Conservation (phyloP, 2,113 vertebrate genomes). For the Tetraodon nigroviridis region DNA sequence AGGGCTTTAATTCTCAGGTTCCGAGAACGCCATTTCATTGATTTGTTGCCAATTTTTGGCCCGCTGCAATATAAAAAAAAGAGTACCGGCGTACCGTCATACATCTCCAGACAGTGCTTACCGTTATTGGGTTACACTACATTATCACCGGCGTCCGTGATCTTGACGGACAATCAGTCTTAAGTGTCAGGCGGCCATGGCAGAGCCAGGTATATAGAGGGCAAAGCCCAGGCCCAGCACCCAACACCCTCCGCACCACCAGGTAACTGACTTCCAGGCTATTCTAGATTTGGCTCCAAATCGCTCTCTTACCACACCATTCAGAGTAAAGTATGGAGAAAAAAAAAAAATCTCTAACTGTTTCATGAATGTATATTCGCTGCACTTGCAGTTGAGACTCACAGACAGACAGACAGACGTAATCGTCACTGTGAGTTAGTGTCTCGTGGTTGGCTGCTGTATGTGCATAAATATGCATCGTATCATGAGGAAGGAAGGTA, state of each 20-base stretch:
- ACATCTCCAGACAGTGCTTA: too few relatives aligned
- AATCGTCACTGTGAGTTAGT: constrained; percentile 4
- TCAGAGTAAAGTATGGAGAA: too few relatives aligned
- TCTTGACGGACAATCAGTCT: constrained; percentile 7
- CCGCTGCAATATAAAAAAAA: too few relatives aligned
- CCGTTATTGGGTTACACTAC: background rate
- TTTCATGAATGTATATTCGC: background rate
- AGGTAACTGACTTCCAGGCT: constrained; percentile 54
- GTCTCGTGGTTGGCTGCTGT: constrained; percentile 52
- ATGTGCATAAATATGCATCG: constrained; percentile 50
- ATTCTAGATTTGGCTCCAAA: constrained; percentile 40
- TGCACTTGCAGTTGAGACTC: constrained; percentile 27
- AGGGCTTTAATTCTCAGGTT: too few relatives aligned
- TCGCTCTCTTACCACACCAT: background rate
- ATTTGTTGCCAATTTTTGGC: too few relatives aligned
- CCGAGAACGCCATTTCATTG: too few relatives aligned
- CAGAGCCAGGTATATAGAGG: constrained; percentile 33
- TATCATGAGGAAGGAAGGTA: constrained; percentile 47
- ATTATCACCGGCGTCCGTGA: constrained; percentile 2
- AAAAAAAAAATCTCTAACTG: background rate
- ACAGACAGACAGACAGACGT: constrained; percentile 45
- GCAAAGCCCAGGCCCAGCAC: constrained; percentile 31
- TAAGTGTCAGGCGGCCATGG: constrained; percentile 2
- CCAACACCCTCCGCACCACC: constrained; percentile 56
- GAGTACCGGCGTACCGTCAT: too few relatives aligned